Percentiles rank a stretch among this genome's conserved stretches.
Conservation (phyloP, 2,113 vertebrate genomes). For the Thermophis baileyi region DNA sequence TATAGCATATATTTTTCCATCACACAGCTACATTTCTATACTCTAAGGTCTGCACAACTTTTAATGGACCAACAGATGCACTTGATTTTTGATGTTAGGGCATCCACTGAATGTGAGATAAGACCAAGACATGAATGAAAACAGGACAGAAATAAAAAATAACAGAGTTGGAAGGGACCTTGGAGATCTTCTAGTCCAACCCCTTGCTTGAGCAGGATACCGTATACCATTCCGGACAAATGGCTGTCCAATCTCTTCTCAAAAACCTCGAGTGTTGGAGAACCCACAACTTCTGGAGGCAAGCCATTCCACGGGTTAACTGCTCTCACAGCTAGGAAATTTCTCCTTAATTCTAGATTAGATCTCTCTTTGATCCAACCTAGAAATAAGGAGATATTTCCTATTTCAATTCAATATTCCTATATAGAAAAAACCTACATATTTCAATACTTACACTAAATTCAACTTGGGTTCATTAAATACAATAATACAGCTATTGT, state of each 20-base stretch:
- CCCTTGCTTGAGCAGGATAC: not conserved
- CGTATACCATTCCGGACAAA: not conserved
- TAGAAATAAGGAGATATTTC: not conserved
- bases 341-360: not conserved
- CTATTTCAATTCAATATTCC: not conserved
- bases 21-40: not conserved
- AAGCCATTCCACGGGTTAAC: not conserved
- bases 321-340: not conserved
- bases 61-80: not conserved
- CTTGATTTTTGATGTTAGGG: not conserved
- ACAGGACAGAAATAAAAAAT: not conserved
- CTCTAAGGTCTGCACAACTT: not conserved
- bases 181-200: not conserved
- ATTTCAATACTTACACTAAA: not conserved
- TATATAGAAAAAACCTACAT: not conserved
- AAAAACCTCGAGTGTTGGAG: too few species aligned
- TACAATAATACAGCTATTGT: not conserved
- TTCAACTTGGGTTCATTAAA: not conserved
- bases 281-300: not conserved
- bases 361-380: not conserved
- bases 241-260: not conserved
- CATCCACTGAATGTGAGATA: not conserved
- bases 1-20: not conserved
- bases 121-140: not conserved
- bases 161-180: not conserved